These are phyloP conservation scores for Aphelenchoides fujianensis DNA, from an alignment of 1,140 invertebrate species.

Conservation along the genomic window DNA sequence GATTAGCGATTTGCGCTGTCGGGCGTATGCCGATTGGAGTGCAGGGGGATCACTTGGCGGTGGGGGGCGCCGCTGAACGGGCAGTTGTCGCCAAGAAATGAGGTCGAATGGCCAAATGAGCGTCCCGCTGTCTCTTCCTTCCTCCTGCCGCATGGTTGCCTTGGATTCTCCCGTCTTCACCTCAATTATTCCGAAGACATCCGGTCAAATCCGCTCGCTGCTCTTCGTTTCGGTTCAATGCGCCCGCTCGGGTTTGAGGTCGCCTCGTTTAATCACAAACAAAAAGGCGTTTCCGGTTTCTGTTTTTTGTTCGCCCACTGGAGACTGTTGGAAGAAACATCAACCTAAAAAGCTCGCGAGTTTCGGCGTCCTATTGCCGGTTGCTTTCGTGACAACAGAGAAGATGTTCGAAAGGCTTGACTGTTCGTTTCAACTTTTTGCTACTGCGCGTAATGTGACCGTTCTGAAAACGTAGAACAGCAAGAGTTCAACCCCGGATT, in stretches of 20 bases:
- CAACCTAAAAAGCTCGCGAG: no score
- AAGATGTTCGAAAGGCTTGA: no score
- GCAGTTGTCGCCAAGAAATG: neutral
- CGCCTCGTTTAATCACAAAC: neutral
- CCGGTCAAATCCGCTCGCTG: neutral
- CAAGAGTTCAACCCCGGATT: no score
- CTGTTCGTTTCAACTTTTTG: no score
- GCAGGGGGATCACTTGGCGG: neutral
- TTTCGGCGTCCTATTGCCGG: no score
- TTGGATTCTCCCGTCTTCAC: conserved; percentile 1
- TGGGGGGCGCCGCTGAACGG: neutral
- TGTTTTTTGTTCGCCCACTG: no score
- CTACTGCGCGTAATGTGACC: no score
- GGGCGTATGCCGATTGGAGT: neutral
- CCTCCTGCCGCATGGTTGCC: neutral
- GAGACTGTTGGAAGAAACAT: no score
- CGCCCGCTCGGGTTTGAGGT: neutral
- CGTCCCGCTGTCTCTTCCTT: no score
- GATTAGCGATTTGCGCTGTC: neutral
- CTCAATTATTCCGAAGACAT: conserved; percentile 5
- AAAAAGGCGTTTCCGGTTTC: no score
- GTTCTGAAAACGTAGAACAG: no score
- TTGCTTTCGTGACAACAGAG: no score
- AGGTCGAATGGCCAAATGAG: neutral
- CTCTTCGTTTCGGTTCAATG: neutral